Percentiles rank a stretch among this genome's conserved stretches.
Evolutionary conservation across 2,797 vertebrate genomes (phyloP).

Genomic region (Chaunax sp.): DNA sequence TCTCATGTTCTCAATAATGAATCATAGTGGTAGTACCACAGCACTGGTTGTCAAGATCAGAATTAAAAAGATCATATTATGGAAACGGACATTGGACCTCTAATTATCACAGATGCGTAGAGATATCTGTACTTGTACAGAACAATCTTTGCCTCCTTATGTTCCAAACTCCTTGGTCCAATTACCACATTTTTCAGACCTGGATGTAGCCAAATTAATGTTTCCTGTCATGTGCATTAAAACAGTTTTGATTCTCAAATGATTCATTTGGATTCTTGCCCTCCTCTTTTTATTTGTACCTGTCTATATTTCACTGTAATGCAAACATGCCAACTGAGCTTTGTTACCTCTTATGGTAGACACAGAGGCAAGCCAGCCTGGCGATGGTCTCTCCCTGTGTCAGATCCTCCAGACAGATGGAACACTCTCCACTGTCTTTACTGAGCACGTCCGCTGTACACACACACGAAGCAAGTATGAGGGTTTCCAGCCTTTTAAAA

Average conservation of each 20-base stretch:
- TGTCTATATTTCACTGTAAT: background rate
- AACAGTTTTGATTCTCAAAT: background rate
- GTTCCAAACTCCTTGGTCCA: background rate
- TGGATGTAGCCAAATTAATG: background rate
- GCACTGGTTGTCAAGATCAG: background rate
- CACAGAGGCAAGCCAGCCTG: conserved; percentile 86
- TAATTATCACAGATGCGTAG: too few relatives aligned
- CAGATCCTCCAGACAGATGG: conserved; percentile 86
- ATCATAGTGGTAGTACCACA: background rate
- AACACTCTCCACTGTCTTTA: conserved; percentile 87
- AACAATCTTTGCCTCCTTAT: conserved; percentile 19
- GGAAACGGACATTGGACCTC: too few relatives aligned
- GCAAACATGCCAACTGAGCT: conserved; percentile 19
- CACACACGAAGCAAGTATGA: conserved; percentile 28
- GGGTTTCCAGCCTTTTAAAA: conserved; percentile 13
- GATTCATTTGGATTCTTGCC: background rate
- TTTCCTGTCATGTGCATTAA: background rate
- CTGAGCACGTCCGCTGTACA: conserved; percentile 82
- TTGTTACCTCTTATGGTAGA: conserved; percentile 86
- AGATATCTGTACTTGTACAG: too few relatives aligned
- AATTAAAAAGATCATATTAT: too few relatives aligned
- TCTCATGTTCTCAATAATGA: background rate
- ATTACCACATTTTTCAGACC: background rate
- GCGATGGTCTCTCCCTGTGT: conserved; percentile 86
- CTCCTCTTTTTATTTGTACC: background rate